Conservation (phyloP, 2,113 vertebrate genomes). For the Pristiophorus japonicus region DNA sequence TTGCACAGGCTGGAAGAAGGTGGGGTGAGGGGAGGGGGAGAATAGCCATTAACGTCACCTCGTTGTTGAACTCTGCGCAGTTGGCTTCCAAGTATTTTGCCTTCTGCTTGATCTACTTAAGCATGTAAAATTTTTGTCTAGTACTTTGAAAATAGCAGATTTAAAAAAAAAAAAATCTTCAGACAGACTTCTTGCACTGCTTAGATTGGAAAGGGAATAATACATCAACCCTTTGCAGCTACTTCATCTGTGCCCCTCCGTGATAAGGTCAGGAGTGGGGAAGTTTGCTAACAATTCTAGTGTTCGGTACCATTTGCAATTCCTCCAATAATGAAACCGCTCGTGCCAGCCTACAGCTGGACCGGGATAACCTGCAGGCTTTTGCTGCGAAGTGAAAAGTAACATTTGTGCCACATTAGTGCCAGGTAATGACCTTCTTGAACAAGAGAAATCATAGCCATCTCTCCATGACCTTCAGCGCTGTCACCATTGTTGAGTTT, state of each 20-base stretch:
- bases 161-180: too few species aligned
- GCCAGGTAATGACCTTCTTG: not conserved
- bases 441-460: not conserved
- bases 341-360: not conserved
- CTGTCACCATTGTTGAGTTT: not conserved
- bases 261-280: not conserved
- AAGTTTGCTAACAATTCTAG: not conserved
- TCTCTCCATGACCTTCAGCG: not conserved
- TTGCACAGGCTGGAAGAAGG: not conserved
- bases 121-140: not conserved
- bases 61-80: not conserved
- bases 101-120: not conserved
- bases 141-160: too few species aligned
- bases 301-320: not conserved
- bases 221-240: not conserved
- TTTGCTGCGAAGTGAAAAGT: not conserved
- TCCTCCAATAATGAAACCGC: not conserved
- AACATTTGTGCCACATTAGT: not conserved
- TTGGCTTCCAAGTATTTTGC: not conserved
- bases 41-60: not conserved
- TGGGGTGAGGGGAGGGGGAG: too few species aligned
- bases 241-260: not conserved
- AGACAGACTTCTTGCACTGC: not conserved
- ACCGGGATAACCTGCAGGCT: not conserved
- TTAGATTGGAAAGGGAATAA: not conserved